Conservation (phyloP, 2,888 invertebrate species). For the Aricia artaxerxes region DNA sequence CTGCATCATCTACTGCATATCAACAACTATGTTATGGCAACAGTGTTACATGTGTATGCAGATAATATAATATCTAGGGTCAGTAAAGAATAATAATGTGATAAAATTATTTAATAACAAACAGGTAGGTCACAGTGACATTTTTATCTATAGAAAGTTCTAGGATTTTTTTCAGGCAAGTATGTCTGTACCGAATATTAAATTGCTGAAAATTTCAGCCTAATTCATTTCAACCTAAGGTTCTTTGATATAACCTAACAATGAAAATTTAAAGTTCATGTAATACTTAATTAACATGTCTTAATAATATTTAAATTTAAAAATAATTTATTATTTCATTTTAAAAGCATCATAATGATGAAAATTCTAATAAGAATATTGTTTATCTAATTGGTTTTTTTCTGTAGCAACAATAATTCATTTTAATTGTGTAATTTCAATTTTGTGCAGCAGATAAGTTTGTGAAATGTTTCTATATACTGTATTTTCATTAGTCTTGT, state of each 20-base stretch:
- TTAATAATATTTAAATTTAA: too few species aligned
- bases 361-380: conserved; percentile 27
- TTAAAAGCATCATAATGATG: too few species aligned
- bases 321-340: too few species aligned
- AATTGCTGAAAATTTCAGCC: neutral
- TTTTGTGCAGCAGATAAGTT: neutral
- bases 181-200: conserved; percentile 19
- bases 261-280: too few species aligned
- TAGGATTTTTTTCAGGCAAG: conserved; percentile 34
- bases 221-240: neutral
- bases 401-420: neutral
- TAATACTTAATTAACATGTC: too few species aligned
- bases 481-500: neutral
- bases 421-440: neutral
- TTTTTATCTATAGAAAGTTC: conserved; percentile 38
- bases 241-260: too few species aligned
- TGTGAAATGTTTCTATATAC: neutral
- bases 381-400: neutral
- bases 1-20: conserved; percentile 4
- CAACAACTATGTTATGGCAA: conserved; percentile 37
- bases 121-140: conserved; percentile 44
- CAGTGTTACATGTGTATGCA: conserved; percentile 35
- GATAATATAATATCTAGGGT: conserved; percentile 37
- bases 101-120: conserved; percentile 36
- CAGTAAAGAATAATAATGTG: conserved; percentile 38